A percentile compares a stretch with the other conserved stretches of the same genome.
phyloP scores from a whole-genome alignment of 2,797 vertebrate species.

The Myioborus miniatus region DNA sequence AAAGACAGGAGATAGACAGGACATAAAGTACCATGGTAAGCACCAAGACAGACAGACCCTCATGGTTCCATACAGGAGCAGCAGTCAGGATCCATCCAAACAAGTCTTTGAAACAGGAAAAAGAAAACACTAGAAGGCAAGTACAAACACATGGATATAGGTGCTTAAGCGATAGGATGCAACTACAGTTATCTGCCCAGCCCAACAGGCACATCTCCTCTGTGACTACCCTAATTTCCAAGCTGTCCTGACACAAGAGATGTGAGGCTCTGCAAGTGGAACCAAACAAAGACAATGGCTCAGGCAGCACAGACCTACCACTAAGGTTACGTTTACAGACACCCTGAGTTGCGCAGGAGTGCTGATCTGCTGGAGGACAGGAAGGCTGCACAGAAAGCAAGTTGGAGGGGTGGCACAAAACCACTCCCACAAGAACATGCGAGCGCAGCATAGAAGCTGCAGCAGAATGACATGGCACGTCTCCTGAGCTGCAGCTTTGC shows the following conservation, averaged over 20 bases:
- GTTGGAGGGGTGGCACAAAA: neutral
- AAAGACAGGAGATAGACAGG: neutral
- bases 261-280: neutral
- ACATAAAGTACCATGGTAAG: neutral
- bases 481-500: neutral
- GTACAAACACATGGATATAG: neutral
- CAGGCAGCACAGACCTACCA: neutral
- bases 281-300: neutral
- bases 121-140: neutral
- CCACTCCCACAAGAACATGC: neutral
- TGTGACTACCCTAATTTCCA: neutral
- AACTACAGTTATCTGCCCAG: neutral
- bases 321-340: neutral
- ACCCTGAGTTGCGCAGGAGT: neutral
- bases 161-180: neutral
- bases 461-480: neutral
- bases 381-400: neutral
- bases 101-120: neutral
- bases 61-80: fast-evolving
- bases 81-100: neutral
- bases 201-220: neutral
- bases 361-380: neutral
- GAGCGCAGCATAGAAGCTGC: fast-evolving
- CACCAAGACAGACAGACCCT: neutral
- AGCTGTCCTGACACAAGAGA: neutral